Percentiles rank a stretch among this genome's conserved stretches.
Evolutionary conservation across 2,797 vertebrate genomes (phyloP).

Genomic region (Schizopygopsis malacanthus): DNA sequence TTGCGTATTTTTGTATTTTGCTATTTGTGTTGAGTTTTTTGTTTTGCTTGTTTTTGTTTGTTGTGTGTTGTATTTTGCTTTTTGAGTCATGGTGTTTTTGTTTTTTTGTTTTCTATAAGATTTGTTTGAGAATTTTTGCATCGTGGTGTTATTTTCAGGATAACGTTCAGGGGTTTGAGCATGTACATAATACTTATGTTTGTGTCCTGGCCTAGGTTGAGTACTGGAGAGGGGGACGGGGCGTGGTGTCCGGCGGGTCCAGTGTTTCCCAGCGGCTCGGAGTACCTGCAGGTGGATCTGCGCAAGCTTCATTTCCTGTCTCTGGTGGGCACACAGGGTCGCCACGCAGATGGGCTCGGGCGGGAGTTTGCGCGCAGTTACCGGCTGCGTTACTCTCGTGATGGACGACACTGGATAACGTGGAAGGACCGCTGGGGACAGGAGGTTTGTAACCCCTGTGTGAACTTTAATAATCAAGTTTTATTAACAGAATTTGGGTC

Average conservation of each 20-base stretch:
- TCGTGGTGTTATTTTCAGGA: neutral
- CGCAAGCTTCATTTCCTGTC: slow-evolving; percentile 86
- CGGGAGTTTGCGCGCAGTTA: slow-evolving; percentile 90
- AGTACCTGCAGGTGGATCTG: slow-evolving; percentile 92
- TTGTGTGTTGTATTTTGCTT: neutral
- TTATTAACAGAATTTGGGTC: neutral
- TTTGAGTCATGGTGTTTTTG: neutral
- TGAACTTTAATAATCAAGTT: neutral
- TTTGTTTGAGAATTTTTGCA: neutral
- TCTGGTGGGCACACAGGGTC: slow-evolving; percentile 93
- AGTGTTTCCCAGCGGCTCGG: slow-evolving; percentile 85
- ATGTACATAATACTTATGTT: neutral
- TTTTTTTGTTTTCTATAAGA: neutral
- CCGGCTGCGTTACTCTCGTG: slow-evolving; percentile 87
- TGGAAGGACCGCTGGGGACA: slow-evolving; percentile 91
- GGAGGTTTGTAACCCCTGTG: slow-evolving; percentile 76
- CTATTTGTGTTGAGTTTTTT: neutral
- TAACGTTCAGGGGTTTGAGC: neutral
- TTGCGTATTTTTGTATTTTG: neutral
- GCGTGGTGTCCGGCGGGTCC: slow-evolving; percentile 91
- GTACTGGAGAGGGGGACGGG: slow-evolving; percentile 89
- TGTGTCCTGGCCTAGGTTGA: slow-evolving; percentile 77
- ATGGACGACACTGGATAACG: slow-evolving; percentile 87
- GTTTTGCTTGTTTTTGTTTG: neutral
- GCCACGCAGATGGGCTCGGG: slow-evolving; percentile 90